phyloP scores from a whole-genome alignment of 1,140 invertebrate genomes.

The Magallana gigas region DNA sequence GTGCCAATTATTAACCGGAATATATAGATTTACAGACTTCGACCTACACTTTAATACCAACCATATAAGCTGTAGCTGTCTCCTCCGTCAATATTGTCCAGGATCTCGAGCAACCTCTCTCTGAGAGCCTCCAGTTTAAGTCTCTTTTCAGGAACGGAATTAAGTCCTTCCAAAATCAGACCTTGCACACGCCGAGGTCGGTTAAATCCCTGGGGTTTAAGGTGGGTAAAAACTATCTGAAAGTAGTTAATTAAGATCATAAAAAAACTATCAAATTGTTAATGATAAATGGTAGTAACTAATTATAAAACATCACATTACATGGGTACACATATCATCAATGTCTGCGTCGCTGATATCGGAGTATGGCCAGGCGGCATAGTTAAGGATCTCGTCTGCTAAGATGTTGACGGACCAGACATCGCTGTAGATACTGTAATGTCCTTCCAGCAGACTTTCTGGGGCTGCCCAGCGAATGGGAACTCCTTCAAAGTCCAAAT shows the following conservation, averaged over 20 bases:
- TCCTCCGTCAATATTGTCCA: not conserved
- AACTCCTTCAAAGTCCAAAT: not conserved
- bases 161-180: not conserved
- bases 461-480: not conserved
- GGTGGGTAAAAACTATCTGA: constrained; percentile 14
- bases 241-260: not conserved
- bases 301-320: not conserved
- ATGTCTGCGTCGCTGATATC: not conserved
- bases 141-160: not conserved
- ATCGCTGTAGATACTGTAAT: constrained; percentile 10
- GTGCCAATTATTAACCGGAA: too few species aligned
- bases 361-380: not conserved
- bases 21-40: too few species aligned
- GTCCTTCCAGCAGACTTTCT: not conserved
- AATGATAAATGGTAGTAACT: too few species aligned
- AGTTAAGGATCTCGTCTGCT: constrained; percentile 4
- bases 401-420: constrained; percentile 15
- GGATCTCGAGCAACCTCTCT: not conserved
- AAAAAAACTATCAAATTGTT: too few species aligned
- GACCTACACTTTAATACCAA: not conserved
- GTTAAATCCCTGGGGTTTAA: constrained; percentile 18
- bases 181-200: not conserved
- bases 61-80: not conserved
- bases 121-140: constrained; percentile 4
- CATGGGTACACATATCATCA: not conserved